Conservation (phyloP, 2,888 invertebrate genomes). For the Stratiomys singularior region DNA sequence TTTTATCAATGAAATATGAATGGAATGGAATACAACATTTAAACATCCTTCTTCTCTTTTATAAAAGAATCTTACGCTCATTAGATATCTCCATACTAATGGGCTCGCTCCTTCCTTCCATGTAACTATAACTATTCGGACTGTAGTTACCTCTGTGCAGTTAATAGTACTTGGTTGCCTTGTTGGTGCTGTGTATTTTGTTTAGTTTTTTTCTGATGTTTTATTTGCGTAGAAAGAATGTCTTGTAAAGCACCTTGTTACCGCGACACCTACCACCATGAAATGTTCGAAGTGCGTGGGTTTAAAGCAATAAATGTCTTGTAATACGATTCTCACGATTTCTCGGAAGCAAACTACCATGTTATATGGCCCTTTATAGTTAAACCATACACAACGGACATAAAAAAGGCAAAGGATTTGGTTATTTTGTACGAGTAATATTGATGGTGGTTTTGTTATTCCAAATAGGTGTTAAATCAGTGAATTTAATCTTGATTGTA, state of each 20-base stretch:
- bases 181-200: no score
- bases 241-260: constrained; percentile 44
- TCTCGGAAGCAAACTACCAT: constrained; percentile 38
- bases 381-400: background rate
- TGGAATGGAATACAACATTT: no score
- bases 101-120: no score
- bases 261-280: constrained; percentile 45
- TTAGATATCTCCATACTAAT: no score
- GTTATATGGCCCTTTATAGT: constrained; percentile 1
- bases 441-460: background rate
- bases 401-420: background rate
- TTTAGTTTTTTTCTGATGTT: background rate
- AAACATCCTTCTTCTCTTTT: no score
- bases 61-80: no score
- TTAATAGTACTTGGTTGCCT: no score
- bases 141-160: no score
- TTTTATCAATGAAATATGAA: no score
- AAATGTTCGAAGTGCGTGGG: constrained; percentile 43
- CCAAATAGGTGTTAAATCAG: no score
- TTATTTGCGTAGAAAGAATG: constrained; percentile 35
- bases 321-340: constrained; percentile 46
- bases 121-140: no score
- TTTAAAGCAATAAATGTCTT: constrained; percentile 37
- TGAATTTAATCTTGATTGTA: no score
- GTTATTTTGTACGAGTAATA: background rate